A percentile compares a stretch with the other conserved stretches of the same genome.
Evolutionary conservation across 1,140 invertebrate species (phyloP).

Genomic region (Lucilia cuprina): DNA sequence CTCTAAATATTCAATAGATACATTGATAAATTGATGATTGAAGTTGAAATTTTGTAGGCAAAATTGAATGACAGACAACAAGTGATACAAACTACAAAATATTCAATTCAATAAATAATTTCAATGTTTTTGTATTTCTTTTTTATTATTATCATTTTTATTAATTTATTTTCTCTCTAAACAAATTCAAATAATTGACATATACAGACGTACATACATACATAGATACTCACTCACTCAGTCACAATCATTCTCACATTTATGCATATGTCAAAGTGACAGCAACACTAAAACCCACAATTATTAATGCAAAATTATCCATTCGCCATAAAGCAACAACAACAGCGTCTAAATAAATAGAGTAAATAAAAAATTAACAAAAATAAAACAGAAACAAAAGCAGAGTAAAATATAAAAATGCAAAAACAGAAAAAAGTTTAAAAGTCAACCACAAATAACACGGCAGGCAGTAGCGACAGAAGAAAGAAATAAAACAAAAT

Average conservation of each 20-base stretch:
- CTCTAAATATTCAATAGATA: not conserved
- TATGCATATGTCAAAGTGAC: not conserved
- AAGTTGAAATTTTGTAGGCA: not conserved
- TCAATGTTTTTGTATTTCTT: not conserved
- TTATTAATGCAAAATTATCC: conserved; percentile 24
- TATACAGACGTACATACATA: not conserved
- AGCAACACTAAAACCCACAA: not conserved
- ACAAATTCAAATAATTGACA: not conserved
- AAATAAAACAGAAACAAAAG: not conserved
- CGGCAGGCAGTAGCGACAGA: conserved; percentile 4
- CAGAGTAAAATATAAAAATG: not conserved
- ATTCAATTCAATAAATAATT: not conserved
- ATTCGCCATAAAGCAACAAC: not conserved
- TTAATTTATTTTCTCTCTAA: too few species aligned
- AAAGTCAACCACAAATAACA: conserved; percentile 28
- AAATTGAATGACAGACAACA: conserved; percentile 4
- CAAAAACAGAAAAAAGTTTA: conserved; percentile 11
- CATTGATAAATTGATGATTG: not conserved
- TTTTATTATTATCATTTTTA: too few species aligned
- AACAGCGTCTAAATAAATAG: not conserved
- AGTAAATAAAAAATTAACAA: not conserved
- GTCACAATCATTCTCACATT: not conserved
- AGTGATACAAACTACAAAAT: conserved; percentile 8
- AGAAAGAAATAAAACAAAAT: not conserved
- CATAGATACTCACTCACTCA: not conserved